Base-by-base conservation (phyloP, 2,888 invertebrate species). In the Pecten maximus region DNA sequence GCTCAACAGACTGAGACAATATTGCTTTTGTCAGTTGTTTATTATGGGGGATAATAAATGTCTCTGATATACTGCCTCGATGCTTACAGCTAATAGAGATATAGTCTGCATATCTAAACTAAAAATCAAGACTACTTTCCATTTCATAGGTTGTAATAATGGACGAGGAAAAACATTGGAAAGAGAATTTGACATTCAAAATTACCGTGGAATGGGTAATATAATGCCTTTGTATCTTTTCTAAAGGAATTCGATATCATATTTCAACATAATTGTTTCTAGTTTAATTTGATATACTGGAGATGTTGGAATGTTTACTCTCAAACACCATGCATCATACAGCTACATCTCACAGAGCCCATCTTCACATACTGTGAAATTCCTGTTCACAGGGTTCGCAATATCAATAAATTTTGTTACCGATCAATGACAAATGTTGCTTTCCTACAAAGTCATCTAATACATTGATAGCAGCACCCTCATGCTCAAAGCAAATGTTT, bases 1-100 rank as follows among this genome's bases (percentile, higher is more conserved):
- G 74, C 74, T 74, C 74, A 35, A 35, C 74, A 74, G 74, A 74
- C 74, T 74, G 74, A 35, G 35, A 74, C 74, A 74, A 74, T 74
- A 74, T 74, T 74, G 74, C 74, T 74, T 74, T 74, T 74, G 74
- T 74, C 74, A 6, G 28, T 74, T 74, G 28, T 35, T 74, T 35
- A 74, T 74, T 74, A 28, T 23, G 0, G 35, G 74, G 74, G 35
- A 74, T 35, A n/a, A 35, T 54, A 54, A 10, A 74, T 35, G 74
- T 35, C 23, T 74, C 74, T 74, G 74, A 74, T 74, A 35, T 74
- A 74, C 35, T 12, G 74, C 23, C 74, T 35, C 23, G 6, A 8
- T 74, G 74, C 23, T 74, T 74, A 28, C 23, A 35, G 74, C 35
- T 74, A 74, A 74, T 74, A 74, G 74, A 74, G 74, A 74, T 23